Evolutionary conservation across 2,888 invertebrate genomes (phyloP), one percentile per base, ranked within the genome.

Genomic region (Amiota communis): DNA sequence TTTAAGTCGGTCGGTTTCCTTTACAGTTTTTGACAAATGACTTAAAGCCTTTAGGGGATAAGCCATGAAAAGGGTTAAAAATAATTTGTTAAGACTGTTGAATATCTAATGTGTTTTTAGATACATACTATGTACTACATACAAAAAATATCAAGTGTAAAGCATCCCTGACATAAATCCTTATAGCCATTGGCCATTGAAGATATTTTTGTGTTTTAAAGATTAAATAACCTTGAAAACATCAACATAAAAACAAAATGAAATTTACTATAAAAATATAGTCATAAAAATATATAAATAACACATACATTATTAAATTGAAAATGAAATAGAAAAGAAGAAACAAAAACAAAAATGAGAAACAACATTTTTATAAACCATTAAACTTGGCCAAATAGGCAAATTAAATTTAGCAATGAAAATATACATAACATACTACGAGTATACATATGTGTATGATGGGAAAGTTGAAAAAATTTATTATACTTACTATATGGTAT

Each of bases 81-180:
- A 81, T 83, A 83, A 83, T 83, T 83, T 83, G 82, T 83, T 79
- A 77, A 77, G 82, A 83, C 86, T 84, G 78, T 79, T 84, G 86
- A 85, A 84, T 83, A 83, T 85, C 83, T 80, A 80, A 85, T 84
- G 84, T 75, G 77, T 64, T 65, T 79, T 36, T 36, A 36, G 6
- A 36, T 6, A 36, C 6, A 36, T 6, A 36, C 6, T 36, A 23
- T 0, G 8, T 36, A 2, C 36, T 23, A 23, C 23, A 23, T n/a
- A n/a, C n/a, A n/a, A n/a, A n/a, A 23, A 23, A 23, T 23, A 23
- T 6, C 36, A 6, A 36, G 36, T 36, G 36, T 36, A 36, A 2
- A 36, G 36, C 36, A 6, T 36, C 6, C 6, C 36, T 36, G 36
- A 36, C 36, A 36, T 36, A 36, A 36, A 36, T 36, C 36, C 36